A percentile compares a stretch with the other conserved stretches of the same genome.
Conservation (phyloP, 1,140 invertebrate genomes). For the Macrobrachium rosenbergii region DNA sequence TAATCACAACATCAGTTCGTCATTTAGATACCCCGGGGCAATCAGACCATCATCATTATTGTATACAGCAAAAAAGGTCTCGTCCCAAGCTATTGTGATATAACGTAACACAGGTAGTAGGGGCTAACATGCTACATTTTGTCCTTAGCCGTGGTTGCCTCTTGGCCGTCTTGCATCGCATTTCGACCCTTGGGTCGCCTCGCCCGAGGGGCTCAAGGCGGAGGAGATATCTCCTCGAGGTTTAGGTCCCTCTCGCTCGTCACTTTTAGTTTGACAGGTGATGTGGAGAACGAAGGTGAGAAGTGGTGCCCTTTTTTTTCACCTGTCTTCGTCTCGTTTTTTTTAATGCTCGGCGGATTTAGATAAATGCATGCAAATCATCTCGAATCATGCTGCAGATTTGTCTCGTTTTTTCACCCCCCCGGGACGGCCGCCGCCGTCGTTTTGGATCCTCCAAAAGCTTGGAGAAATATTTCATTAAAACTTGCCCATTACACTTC, state of each 20-base stretch:
- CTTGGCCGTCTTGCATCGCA: neutral
- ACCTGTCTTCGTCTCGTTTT: slow-evolving; percentile 33
- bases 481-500: slow-evolving; percentile 60
- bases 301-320: slow-evolving; percentile 48
- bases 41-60: slow-evolving; percentile 39
- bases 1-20: slow-evolving; percentile 30
- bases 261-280: slow-evolving; percentile 56
- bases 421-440: neutral
- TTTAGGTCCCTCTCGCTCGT: slow-evolving; percentile 24
- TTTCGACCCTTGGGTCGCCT: slow-evolving; percentile 1
- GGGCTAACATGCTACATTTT: slow-evolving; percentile 44
- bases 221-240: neutral
- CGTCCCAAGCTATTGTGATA: slow-evolving; percentile 45
- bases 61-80: slow-evolving; percentile 19
- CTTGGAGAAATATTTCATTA: slow-evolving; percentile 58
- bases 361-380: too few relatives aligned
- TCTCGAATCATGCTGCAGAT: too few relatives aligned
- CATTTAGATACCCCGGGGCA: slow-evolving; percentile 24
- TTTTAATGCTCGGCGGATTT: slow-evolving; percentile 5
- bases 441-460: slow-evolving; percentile 21
- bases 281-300: slow-evolving; percentile 47
- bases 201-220: neutral
- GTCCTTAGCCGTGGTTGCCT: slow-evolving; percentile 1
- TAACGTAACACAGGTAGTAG: slow-evolving; percentile 36
- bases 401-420: too few relatives aligned